Conservation (phyloP, 2,888 invertebrate species). For the Meteorus cinctellus region DNA sequence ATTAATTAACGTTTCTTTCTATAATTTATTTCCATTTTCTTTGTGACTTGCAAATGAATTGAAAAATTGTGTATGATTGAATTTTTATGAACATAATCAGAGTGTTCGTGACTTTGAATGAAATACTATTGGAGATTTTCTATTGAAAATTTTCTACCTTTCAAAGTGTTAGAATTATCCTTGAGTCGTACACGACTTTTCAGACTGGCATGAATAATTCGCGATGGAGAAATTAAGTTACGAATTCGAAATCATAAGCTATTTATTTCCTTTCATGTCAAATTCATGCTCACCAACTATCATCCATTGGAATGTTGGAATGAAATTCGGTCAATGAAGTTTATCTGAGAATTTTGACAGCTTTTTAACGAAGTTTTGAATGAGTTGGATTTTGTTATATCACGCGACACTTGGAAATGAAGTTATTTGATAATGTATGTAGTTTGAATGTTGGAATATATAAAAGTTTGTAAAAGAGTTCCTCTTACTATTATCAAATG, state of each 20-base stretch:
- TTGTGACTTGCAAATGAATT: not conserved
- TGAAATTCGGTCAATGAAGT: slow-evolving; percentile 28
- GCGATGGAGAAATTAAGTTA: not conserved
- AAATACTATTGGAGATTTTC: not conserved
- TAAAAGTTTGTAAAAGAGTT: not conserved
- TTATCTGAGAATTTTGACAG: slow-evolving; percentile 36
- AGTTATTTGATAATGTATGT: slow-evolving; percentile 28
- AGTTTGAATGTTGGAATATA: not conserved
- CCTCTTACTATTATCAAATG: not conserved
- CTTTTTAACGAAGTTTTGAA: slow-evolving; percentile 35
- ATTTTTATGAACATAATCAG: not conserved
- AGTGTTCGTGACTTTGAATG: not conserved
- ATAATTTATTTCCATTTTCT: not conserved
- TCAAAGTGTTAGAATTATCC: not conserved
- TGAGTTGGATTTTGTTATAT: slow-evolving; percentile 31
- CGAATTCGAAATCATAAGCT: not conserved
- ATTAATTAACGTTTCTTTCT: not conserved
- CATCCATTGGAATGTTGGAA: not conserved
- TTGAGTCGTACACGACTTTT: not conserved
- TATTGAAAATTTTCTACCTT: not conserved
- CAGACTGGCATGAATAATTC: not conserved
- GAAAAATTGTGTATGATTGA: not conserved
- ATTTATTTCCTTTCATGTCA: not conserved
- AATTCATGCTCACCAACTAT: not conserved
- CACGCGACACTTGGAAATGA: slow-evolving; percentile 19